Conservation (phyloP, 1,140 invertebrate genomes). For the Dendroctonus valens region DNA sequence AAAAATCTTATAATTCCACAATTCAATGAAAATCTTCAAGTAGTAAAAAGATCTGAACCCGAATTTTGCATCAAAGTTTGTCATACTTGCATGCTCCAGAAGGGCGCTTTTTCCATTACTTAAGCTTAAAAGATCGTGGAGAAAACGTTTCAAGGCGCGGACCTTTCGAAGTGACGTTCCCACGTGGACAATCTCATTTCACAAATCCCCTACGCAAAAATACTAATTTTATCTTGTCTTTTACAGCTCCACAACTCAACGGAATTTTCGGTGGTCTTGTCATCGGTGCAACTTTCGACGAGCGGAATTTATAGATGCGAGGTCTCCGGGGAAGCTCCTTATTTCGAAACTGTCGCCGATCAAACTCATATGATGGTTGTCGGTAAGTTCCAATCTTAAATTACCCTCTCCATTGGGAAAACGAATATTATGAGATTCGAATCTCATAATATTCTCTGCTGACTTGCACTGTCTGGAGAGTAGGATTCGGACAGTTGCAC, state of each 20-base stretch:
- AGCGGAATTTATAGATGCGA: constrained; percentile 80
- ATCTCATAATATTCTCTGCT: too few relatives aligned
- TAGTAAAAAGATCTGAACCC: too few relatives aligned
- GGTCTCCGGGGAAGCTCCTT: constrained; percentile 80
- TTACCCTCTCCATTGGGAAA: not conserved
- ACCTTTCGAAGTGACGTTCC: too few relatives aligned
- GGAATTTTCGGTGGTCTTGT: constrained; percentile 69
- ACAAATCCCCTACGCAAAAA: not conserved
- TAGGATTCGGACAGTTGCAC: not conserved
- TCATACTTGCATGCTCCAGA: too few relatives aligned
- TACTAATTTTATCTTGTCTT: constrained; percentile 23
- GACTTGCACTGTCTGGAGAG: too few relatives aligned
- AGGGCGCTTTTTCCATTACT: too few relatives aligned
- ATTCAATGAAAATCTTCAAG: too few relatives aligned
- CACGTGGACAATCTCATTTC: not conserved
- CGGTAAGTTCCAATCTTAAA: constrained; percentile 59
- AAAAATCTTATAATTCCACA: too few relatives aligned
- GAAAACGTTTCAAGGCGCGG: too few relatives aligned
- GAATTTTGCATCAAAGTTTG: too few relatives aligned
- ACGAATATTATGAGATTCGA: constrained; percentile 1
- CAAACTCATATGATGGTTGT: constrained; percentile 75
- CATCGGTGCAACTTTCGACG: constrained; percentile 71
- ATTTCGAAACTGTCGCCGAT: constrained; percentile 74
- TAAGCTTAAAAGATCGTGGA: too few relatives aligned
- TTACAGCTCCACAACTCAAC: constrained; percentile 73